phyloP scores from a whole-genome alignment of 2,797 vertebrate species.

The Falco peregrinus region DNA sequence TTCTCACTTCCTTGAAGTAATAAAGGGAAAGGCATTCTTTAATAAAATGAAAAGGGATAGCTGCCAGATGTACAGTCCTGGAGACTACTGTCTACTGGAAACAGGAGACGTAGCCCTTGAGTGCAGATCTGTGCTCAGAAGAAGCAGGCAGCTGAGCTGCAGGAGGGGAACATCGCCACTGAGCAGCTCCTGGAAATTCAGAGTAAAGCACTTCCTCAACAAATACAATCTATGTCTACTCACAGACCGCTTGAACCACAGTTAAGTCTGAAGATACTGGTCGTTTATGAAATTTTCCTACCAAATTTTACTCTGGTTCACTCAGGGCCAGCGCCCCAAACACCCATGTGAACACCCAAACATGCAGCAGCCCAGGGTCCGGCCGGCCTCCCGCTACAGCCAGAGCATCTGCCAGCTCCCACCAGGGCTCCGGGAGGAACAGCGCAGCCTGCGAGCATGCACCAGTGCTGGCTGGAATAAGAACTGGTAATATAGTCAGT shows the following conservation, averaged over 20 bases:
- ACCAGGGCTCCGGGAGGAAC: too few species aligned
- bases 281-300: too few species aligned
- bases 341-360: fast-evolving
- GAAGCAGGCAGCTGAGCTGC: neutral
- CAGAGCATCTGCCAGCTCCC: fast-evolving
- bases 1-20: slow-evolving; percentile 11
- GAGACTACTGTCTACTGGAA: neutral
- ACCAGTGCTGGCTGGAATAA: neutral
- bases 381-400: too few species aligned
- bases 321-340: neutral
- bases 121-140: neutral
- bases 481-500: neutral
- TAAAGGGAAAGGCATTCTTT: slow-evolving; percentile 8
- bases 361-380: fast-evolving
- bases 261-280: fast-evolving
- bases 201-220: neutral
- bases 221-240: neutral
- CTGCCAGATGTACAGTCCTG: neutral
- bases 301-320: neutral
- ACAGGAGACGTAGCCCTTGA: neutral
- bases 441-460: fast-evolving
- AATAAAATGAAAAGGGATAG: neutral
- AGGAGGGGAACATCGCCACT: neutral
- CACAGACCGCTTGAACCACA: neutral
- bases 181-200: neutral